Percentiles rank a stretch among this genome's conserved stretches.
Evolutionary conservation across 2,113 vertebrate genomes (phyloP).

Genomic region (Candoia aspera): DNA sequence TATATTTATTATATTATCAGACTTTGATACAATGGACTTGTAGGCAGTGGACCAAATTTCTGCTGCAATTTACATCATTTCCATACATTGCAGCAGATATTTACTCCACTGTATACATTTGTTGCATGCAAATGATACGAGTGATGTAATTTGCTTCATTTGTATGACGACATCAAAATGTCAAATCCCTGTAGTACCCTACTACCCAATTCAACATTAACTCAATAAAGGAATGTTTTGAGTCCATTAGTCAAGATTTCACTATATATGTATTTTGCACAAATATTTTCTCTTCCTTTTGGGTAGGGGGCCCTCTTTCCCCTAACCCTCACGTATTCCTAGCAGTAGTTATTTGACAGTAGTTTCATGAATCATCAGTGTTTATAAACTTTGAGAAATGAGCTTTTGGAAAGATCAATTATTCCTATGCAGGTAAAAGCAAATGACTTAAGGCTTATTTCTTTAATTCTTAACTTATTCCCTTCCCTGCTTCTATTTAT

Average conservation of each 20-base stretch:
- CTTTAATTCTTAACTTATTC: neutral
- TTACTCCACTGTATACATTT: neutral
- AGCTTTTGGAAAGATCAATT: neutral
- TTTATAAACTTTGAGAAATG: neutral
- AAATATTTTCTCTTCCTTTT: neutral
- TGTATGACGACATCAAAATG: neutral
- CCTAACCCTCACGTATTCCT: neutral
- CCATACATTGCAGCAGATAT: neutral
- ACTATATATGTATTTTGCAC: neutral
- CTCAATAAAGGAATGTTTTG: neutral
- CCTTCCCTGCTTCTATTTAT: neutral
- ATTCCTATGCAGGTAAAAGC: neutral
- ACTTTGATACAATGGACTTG: neutral
- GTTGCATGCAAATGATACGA: neutral
- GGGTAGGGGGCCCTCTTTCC: neutral
- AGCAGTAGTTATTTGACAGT: neutral
- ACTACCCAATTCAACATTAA: neutral
- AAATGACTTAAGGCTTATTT: accelerated
- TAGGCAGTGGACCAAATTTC: neutral
- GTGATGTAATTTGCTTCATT: neutral
- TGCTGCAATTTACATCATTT: neutral
- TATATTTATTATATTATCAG: neutral
- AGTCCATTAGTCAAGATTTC: neutral
- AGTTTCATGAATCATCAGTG: neutral
- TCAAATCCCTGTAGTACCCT: neutral